phyloP scores from a whole-genome alignment of 23 tunicate genomes.

The Ciona savignyi region DNA sequence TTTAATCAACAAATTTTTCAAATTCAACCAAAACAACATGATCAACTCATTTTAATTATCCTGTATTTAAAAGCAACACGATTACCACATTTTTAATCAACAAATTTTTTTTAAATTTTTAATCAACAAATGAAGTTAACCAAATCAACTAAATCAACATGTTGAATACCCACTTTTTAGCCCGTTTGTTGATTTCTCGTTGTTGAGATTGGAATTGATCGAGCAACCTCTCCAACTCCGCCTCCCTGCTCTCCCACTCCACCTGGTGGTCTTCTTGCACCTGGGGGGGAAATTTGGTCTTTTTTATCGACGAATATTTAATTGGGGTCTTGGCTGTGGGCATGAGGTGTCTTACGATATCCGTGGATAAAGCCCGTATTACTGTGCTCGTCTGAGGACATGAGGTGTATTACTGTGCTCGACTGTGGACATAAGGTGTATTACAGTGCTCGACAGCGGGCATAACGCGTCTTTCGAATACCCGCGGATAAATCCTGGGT shows the following conservation, averaged over 20 bases:
- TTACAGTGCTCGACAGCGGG: too few species aligned
- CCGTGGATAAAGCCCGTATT: too few species aligned
- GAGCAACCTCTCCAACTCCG: slow-evolving; percentile 70
- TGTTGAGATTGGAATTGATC: slow-evolving; percentile 76
- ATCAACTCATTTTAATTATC: not conserved
- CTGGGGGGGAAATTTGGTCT: too few species aligned
- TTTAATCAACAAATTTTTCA: not conserved
- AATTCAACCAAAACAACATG: not conserved
- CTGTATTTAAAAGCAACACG: not conserved
- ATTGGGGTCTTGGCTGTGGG: too few species aligned
- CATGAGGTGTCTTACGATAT: too few species aligned
- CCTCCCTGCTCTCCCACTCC: slow-evolving; percentile 90
- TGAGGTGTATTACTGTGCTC: too few species aligned
- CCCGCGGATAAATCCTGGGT: too few species aligned
- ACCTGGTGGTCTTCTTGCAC: slow-evolving; percentile 89
- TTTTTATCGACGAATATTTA: too few species aligned
- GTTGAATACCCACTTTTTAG: slow-evolving; percentile 25
- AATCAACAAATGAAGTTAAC: not conserved
- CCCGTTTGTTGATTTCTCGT: slow-evolving; percentile 53
- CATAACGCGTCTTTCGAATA: too few species aligned
- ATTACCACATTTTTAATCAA: not conserved
- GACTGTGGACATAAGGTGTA: too few species aligned
- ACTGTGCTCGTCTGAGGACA: too few species aligned
- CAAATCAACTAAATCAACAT: not conserved
- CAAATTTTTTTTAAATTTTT: not conserved